These are phyloP conservation scores for Cephalotes varians DNA, from an alignment of 2,888 invertebrate genomes.

Conservation along the genomic window DNA sequence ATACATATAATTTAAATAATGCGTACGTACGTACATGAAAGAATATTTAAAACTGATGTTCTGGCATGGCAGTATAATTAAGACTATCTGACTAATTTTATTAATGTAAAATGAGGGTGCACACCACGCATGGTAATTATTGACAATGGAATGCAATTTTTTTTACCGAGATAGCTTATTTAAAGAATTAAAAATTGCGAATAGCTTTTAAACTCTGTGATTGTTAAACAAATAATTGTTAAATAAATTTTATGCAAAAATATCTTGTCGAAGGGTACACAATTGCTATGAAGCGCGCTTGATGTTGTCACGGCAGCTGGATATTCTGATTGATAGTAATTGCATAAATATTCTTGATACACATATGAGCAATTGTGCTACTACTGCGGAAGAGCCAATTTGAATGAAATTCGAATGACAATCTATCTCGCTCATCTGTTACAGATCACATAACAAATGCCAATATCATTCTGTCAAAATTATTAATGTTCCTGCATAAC, in stretches of 20 bases:
- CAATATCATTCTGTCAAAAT: conserved; percentile 36
- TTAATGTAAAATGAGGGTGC: conserved; percentile 20
- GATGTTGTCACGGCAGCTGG: neutral
- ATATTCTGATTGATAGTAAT: conserved; percentile 33
- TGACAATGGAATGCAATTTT: conserved; percentile 9
- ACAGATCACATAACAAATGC: conserved; percentile 25
- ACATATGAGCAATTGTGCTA: conserved; percentile 20
- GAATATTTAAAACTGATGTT: conserved; percentile 48
- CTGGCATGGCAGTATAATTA: conserved; percentile 27
- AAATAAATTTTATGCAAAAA: conserved; percentile 1
- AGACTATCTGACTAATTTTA: conserved; percentile 35
- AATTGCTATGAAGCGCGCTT: neutral
- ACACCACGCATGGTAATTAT: conserved; percentile 20
- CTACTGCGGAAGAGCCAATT: conserved; percentile 23
- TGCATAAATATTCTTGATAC: conserved; percentile 21
- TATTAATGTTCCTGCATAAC: conserved; percentile 25
- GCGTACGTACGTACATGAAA: neutral
- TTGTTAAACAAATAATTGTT: neutral
- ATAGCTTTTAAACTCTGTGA: neutral
- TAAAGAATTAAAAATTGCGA: conserved; percentile 1
- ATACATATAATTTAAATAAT: conserved; percentile 31
- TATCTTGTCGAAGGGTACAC: neutral
- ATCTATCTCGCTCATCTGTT: conserved; percentile 26
- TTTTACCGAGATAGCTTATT: neutral
- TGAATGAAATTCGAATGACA: conserved; percentile 43